A percentile compares a stretch with the other conserved stretches of the same genome.
Evolutionary conservation across 2,888 invertebrate genomes (phyloP).

Genomic region (Timema podura): DNA sequence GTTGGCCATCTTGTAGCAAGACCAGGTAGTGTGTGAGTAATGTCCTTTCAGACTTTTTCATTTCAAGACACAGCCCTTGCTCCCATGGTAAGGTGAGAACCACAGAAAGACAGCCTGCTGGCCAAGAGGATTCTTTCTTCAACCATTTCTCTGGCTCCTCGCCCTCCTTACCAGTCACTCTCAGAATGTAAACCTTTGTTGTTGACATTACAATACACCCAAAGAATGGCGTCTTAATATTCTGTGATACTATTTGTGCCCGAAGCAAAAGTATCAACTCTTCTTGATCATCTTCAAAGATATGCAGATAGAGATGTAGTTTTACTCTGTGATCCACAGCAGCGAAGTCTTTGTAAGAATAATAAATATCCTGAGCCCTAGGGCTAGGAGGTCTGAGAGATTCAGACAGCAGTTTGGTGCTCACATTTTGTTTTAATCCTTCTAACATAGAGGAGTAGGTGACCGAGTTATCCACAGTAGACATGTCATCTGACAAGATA

Average conservation of each 20-base stretch:
- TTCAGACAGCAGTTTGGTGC: conserved; percentile 8
- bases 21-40: conserved; percentile 39
- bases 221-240: conserved; percentile 37
- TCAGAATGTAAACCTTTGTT: conserved; percentile 50
- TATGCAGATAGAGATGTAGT: conserved; percentile 51
- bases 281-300: conserved; percentile 54
- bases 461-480: too few species aligned
- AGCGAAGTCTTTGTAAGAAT: conserved; percentile 52
- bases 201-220: conserved; percentile 53
- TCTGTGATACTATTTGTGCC: conserved; percentile 41
- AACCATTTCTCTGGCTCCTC: conserved; percentile 47
- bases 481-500: too few species aligned
- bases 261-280: conserved; percentile 48
- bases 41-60: background rate
- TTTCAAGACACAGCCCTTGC: conserved; percentile 23
- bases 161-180: conserved; percentile 45
- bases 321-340: conserved; percentile 58
- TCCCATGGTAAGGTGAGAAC: conserved; percentile 54
- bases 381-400: too few species aligned
- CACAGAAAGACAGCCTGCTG: conserved; percentile 39
- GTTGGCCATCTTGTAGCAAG: conserved; percentile 50
- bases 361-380: conserved; percentile 44
- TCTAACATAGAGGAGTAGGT: conserved; percentile 5
- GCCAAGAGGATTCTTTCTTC: conserved; percentile 31
- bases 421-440: conserved; percentile 21